phyloP scores from a whole-genome alignment of 2,797 vertebrate species.

The Chaetophractus vellerosus region DNA sequence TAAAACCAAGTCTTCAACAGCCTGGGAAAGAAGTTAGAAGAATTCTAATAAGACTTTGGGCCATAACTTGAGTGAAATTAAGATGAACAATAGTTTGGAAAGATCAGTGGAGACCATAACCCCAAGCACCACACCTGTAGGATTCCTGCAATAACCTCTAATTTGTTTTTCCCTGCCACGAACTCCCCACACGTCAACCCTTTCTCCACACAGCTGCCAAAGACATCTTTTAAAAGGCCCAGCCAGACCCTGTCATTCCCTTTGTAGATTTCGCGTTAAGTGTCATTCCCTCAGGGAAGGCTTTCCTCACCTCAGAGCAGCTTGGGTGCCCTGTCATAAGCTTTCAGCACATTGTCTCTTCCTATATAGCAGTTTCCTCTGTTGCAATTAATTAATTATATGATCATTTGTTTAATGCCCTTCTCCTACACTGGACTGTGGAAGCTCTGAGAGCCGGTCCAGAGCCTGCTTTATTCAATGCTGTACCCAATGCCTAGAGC shows the following conservation, averaged over 20 bases:
- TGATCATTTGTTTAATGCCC: not conserved
- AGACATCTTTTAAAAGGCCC: not conserved
- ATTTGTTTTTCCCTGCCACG: not conserved
- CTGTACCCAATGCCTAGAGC: too few relatives aligned
- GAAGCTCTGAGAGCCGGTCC: not conserved
- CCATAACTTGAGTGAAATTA: not conserved
- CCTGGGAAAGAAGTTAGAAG: not conserved
- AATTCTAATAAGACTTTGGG: not conserved
- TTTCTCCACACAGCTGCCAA: not conserved
- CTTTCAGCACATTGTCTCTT: not conserved
- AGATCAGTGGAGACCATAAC: not conserved
- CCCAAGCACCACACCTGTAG: not conserved
- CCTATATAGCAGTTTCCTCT: not conserved
- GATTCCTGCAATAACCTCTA: not conserved
- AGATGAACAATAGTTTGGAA: conserved; percentile 50
- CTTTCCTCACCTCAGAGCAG: not conserved
- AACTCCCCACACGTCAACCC: not conserved
- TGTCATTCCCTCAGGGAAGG: not conserved
- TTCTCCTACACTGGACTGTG: not conserved
- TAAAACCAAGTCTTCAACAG: conserved; percentile 30
- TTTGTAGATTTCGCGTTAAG: not conserved
- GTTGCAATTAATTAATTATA: not conserved
- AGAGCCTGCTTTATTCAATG: not conserved
- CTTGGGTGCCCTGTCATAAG: not conserved
- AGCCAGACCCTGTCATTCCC: not conserved